phyloP scores from a whole-genome alignment of 2,888 invertebrate species.

The Brachyopa scutellaris region DNA sequence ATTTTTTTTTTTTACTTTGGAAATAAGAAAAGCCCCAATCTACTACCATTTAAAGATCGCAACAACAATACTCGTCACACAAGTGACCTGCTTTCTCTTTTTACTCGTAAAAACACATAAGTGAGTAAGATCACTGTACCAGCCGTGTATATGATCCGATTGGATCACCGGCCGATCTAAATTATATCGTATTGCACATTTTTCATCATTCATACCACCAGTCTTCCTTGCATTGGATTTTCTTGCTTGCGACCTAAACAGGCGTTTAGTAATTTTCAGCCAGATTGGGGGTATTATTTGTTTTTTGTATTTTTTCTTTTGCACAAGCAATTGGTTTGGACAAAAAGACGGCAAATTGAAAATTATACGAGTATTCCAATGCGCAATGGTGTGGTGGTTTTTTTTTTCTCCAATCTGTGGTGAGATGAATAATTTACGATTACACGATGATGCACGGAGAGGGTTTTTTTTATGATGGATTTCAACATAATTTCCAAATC shows the following conservation, averaged over 20 bases:
- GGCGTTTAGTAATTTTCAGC: slow-evolving; percentile 33
- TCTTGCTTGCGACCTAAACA: not conserved
- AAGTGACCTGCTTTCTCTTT: slow-evolving; percentile 71
- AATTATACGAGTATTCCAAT: slow-evolving; percentile 5
- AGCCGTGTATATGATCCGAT: slow-evolving; percentile 36
- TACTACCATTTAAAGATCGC: no score
- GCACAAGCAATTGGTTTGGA: slow-evolving; percentile 33
- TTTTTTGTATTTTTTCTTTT: slow-evolving; percentile 40
- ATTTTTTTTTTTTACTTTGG: not conserved
- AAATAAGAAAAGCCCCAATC: not conserved
- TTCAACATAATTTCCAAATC: slow-evolving; percentile 38
- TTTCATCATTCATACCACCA: slow-evolving; percentile 21
- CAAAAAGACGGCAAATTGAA: slow-evolving; percentile 33
- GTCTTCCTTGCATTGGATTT: slow-evolving; percentile 18
- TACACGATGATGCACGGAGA: slow-evolving; percentile 44
- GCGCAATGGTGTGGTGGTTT: slow-evolving; percentile 38
- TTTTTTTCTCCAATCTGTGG: slow-evolving; percentile 24
- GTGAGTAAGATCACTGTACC: slow-evolving; percentile 42
- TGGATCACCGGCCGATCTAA: slow-evolving; percentile 49
- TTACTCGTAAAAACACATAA: slow-evolving; percentile 53
- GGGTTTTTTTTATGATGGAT: not conserved
- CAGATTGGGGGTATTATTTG: slow-evolving; percentile 38
- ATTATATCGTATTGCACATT: slow-evolving; percentile 52
- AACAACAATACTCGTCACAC: slow-evolving; percentile 49
- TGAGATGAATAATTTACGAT: slow-evolving; percentile 42